phyloP scores from a whole-genome alignment of 2,888 invertebrate species.

The Agrenia bidenticulata region DNA sequence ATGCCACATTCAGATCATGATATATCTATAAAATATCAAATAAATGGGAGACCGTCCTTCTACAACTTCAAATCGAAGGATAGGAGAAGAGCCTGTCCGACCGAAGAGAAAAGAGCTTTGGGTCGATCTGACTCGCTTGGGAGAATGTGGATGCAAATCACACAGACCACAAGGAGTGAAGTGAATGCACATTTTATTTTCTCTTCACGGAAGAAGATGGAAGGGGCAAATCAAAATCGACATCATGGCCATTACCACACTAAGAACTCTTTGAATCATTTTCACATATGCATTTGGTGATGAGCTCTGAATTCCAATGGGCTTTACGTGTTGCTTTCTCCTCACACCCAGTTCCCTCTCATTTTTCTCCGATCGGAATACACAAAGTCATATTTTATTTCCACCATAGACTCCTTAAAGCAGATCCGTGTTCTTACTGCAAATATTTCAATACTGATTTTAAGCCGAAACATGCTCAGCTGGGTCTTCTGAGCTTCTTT shows the following conservation, averaged over 20 bases:
- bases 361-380: not conserved
- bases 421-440: not conserved
- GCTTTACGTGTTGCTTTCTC: constrained; percentile 37
- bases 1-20: no score
- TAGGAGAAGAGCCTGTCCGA: no score
- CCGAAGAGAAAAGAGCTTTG: no score
- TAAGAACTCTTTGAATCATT: constrained; percentile 20
- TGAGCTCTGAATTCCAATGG: constrained; percentile 35
- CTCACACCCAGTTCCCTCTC: constrained; percentile 14
- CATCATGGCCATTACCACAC: constrained; percentile 23
- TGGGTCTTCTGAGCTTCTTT: no score
- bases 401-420: no score
- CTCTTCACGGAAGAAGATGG: not conserved
- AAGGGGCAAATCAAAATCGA: constrained; percentile 26
- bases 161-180: constrained; percentile 1
- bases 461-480: not conserved
- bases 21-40: no score
- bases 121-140: constrained; percentile 8
- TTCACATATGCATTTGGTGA: constrained; percentile 30
- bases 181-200: constrained; percentile 16
- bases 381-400: constrained; percentile 19
- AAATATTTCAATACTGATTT: not conserved
- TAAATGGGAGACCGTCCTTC: no score
- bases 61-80: no score
- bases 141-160: constrained; percentile 4